These are phyloP conservation scores for Rattus rattus DNA, from an alignment of 2,113 vertebrate species.

Conservation along the genomic window DNA sequence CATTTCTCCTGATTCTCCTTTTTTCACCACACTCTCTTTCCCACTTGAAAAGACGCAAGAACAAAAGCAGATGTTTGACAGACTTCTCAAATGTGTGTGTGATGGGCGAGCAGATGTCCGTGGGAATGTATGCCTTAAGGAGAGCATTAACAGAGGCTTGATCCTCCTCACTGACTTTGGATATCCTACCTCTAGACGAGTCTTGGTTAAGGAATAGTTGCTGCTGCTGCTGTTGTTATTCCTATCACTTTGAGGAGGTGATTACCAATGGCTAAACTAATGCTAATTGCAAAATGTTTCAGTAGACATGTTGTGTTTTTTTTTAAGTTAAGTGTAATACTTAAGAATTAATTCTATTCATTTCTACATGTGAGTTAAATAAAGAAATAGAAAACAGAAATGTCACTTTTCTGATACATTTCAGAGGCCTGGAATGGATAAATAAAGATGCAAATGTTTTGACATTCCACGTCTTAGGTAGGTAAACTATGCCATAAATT, in stretches of 20 bases:
- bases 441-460: not conserved
- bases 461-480: not conserved
- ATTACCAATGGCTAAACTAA: not conserved
- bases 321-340: not conserved
- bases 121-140: not conserved
- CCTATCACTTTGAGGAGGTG: not conserved
- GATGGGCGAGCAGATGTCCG: rapidly evolving
- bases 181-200: not conserved
- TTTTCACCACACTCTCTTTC: not conserved
- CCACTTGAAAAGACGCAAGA: too few species aligned
- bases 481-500: not conserved
- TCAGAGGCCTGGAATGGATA: not conserved
- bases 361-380: not conserved
- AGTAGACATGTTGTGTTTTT: not conserved
- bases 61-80: not conserved
- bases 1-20: not conserved
- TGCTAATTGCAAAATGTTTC: not conserved
- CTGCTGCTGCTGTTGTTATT: not conserved
- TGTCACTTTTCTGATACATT: not conserved
- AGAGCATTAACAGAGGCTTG: not conserved
- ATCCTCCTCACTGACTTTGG: not conserved
- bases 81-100: not conserved
- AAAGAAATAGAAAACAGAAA: not conserved
- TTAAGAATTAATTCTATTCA: not conserved
- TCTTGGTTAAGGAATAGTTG: not conserved